Evolutionary conservation across 2,113 vertebrate genomes (phyloP), one percentile per base, ranked within the genome.

Genomic region (Hydropotes inermis): DNA sequence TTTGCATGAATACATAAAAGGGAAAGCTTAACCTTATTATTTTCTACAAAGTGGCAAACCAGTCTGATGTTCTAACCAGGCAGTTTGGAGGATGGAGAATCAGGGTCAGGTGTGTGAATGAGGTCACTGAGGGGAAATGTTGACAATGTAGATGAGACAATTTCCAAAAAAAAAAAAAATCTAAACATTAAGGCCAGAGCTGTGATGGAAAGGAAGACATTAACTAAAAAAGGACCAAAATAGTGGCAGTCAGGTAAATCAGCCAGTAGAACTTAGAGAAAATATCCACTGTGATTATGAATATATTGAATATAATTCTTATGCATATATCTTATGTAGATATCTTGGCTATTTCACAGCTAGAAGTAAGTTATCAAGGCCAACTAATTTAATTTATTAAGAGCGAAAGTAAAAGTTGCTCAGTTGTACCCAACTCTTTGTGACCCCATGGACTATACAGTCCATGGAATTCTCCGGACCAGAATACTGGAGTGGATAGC

Each of bases 1-100:
- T 97, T 97, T 97, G 93, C 95, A 97, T 90, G 91, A 81, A 92
- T 21, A 92, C 52, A 82, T 91, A 45, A 88, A 97, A 96, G 76
- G 54, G 39, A 92, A 95, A 91, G 52, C 61, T 86, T 97, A 92
- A 94, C 82, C 12, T 81, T 94, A 27, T 86, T 88, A 92, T 96
- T 96, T 90, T 94, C 85, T 8, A 13, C 3, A 33, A 94, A 92
- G 36, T 76, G 15, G 10, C 81, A 64, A 87, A 45, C 43, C 54
- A 67, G 33, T 39, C 36, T 87, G 39, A 36, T 95, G 17, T 92
- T 87, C 36, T 60, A 33, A 33, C 21, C 23, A 89, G 81, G 50
- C 12, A 82, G 11, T 94, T 87, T 90, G 43, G 57, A 91, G 16
- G 30, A 61, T 47, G 27, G 16, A 82, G 50, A 92, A 12, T 6